A percentile compares a stretch with the other conserved stretches of the same genome.
Conservation (phyloP, 2,113 vertebrate species). For the Callospermophilus lateralis region DNA sequence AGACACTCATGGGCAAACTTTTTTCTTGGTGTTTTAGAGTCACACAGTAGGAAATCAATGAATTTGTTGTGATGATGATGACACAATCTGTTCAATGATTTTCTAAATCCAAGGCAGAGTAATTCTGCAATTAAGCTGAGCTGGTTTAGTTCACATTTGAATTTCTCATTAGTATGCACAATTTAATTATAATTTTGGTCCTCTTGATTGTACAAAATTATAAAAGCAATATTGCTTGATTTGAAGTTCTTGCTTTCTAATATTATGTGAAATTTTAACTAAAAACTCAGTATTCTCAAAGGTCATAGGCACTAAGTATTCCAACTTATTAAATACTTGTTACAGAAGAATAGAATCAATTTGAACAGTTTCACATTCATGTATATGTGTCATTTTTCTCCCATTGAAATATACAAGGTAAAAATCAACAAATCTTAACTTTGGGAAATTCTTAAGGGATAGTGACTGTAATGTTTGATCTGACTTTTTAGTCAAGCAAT, state of each 20-base stretch:
- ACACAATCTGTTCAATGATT: neutral
- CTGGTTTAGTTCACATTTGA: neutral
- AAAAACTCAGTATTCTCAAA: neutral
- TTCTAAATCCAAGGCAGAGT: conserved; percentile 17
- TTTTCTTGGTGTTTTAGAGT: neutral
- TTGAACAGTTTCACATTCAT: neutral
- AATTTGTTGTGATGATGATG: neutral
- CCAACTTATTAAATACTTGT: neutral
- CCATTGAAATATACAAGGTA: neutral
- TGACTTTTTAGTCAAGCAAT: neutral
- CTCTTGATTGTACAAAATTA: neutral
- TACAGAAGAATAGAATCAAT: neutral
- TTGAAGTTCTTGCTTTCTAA: neutral
- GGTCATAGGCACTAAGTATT: neutral
- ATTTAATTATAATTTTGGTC: neutral
- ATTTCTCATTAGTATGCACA: neutral
- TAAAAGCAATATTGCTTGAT: neutral
- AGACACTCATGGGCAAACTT: neutral
- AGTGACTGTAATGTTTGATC: neutral
- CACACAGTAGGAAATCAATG: neutral
- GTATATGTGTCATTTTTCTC: neutral
- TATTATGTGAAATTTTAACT: neutral
- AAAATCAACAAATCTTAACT: neutral
- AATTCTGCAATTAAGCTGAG: neutral
- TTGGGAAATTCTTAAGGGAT: neutral